Conservation (phyloP, 1,140 invertebrate species). For the Drosophila murphyi region DNA sequence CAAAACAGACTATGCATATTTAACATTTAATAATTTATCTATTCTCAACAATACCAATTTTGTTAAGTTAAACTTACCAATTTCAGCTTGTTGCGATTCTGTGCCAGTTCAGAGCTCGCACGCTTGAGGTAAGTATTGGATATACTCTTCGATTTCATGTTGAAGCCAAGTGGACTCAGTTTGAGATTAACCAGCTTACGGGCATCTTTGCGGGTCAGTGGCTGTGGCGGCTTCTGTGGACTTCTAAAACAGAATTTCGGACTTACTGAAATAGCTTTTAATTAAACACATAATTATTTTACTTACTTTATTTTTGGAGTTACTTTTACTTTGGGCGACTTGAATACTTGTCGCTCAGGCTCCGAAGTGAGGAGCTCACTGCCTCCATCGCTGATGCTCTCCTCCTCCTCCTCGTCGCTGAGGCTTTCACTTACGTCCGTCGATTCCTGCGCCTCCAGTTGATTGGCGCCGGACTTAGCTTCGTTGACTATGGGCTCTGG, state of each 20-base stretch:
- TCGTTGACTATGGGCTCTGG: neutral
- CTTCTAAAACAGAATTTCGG: neutral
- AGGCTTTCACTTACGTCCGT: conserved; percentile 72
- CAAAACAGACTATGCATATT: too few relatives aligned
- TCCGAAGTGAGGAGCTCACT: conserved; percentile 47
- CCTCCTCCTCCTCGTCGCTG: conserved; percentile 50
- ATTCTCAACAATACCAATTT: neutral
- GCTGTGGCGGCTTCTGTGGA: conserved; percentile 26
- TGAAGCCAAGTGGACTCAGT: conserved; percentile 49
- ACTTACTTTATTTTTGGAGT: conserved; percentile 40
- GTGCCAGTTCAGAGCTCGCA: conserved; percentile 50
- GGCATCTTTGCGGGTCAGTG: conserved; percentile 63
- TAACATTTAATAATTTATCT: too few relatives aligned
- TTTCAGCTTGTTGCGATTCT: conserved; percentile 64
- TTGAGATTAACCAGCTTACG: conserved; percentile 56
- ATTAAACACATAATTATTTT: neutral
- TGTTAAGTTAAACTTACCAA: conserved; percentile 41
- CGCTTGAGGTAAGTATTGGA: conserved; percentile 47
- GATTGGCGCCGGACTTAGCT: conserved; percentile 8
- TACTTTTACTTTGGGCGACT: conserved; percentile 17
- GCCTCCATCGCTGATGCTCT: conserved; percentile 33
- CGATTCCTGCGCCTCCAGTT: conserved; percentile 38
- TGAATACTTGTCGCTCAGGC: conserved; percentile 37
- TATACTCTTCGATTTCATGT: conserved; percentile 59
- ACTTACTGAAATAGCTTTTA: neutral